A percentile compares a stretch with the other conserved stretches of the same genome.
phyloP scores from a whole-genome alignment of 2,888 invertebrate species.

The Allacma fusca region DNA sequence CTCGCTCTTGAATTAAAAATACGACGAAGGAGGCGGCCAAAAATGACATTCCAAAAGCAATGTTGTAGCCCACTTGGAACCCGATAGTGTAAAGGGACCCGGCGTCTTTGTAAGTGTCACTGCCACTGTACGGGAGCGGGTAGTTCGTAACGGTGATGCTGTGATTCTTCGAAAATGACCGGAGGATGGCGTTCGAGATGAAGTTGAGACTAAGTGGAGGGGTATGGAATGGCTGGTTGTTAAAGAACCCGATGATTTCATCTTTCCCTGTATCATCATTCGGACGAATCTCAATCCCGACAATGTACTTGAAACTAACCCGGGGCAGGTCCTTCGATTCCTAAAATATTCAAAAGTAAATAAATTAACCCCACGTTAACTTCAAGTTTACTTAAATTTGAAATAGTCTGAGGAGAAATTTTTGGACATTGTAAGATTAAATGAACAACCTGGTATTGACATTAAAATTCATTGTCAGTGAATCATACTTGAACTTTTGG shows the following conservation, averaged over 20 bases:
- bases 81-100: slow-evolving; percentile 55
- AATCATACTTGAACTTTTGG: no score
- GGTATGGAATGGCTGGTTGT: slow-evolving; percentile 80
- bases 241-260: slow-evolving; percentile 70
- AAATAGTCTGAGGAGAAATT: no score
- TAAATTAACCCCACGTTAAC: no score
- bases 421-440: no score
- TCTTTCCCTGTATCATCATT: slow-evolving; percentile 42
- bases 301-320: slow-evolving; percentile 56
- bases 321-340: slow-evolving; percentile 44
- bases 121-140: slow-evolving; percentile 72
- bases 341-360: slow-evolving; percentile 15
- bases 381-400: no score
- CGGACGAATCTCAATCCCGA: slow-evolving; percentile 55
- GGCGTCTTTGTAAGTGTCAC: slow-evolving; percentile 66
- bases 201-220: slow-evolving; percentile 74
- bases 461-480: no score
- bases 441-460: no score
- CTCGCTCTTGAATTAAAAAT: slow-evolving; percentile 72
- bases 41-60: slow-evolving; percentile 78
- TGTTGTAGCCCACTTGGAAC: slow-evolving; percentile 65
- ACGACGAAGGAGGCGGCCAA: slow-evolving; percentile 68
- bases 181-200: slow-evolving; percentile 73
- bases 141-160: slow-evolving; percentile 70
- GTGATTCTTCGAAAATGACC: slow-evolving; percentile 63